phyloP scores from a whole-genome alignment of 2,888 invertebrate genomes.

The Apodemia duryi region DNA sequence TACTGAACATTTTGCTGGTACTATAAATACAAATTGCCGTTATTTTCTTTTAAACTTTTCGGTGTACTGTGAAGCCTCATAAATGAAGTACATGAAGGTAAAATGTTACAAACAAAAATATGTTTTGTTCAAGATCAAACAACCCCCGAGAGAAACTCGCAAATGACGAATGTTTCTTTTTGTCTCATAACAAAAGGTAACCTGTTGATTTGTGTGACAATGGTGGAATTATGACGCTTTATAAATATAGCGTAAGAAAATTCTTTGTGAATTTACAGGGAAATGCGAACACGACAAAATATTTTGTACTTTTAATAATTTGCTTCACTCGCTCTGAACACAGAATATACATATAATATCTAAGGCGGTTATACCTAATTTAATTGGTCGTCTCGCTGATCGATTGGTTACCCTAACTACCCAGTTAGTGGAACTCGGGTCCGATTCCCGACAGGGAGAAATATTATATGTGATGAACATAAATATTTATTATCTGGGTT shows the following conservation, averaged over 20 bases:
- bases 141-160: neutral
- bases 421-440: too few species aligned
- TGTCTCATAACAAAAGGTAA: neutral
- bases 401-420: too few species aligned
- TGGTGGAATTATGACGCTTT: conserved; percentile 10
- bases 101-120: neutral
- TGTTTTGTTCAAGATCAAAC: conserved; percentile 6
- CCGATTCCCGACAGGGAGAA: too few species aligned
- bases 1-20: too few species aligned
- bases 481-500: too few species aligned
- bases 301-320: too few species aligned
- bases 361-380: too few species aligned
- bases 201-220: conserved; percentile 9
- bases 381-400: too few species aligned
- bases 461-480: too few species aligned
- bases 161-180: conserved; percentile 12
- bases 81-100: neutral
- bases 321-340: too few species aligned
- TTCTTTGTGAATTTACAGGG: neutral
- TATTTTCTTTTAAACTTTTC: neutral
- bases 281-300: neutral
- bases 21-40: neutral
- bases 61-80: neutral
- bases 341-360: too few species aligned
- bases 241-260: neutral